phyloP scores from a whole-genome alignment of 1,140 invertebrate genomes.

The Ips typographus region DNA sequence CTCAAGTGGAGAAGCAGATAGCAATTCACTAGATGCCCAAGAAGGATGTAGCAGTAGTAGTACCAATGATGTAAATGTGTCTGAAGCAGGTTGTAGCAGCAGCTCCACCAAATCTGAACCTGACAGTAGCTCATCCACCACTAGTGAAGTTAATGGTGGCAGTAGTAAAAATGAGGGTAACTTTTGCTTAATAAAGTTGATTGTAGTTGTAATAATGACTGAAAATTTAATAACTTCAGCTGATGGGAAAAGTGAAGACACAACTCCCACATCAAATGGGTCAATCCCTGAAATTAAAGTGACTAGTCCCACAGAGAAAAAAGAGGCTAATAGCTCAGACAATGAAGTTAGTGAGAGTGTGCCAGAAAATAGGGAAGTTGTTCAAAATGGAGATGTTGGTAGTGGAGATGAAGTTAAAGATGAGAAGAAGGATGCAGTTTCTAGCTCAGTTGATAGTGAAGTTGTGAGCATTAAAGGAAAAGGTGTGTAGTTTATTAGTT shows the following conservation, averaged over 20 bases:
- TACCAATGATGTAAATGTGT: background rate
- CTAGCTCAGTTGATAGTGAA: conserved; percentile 22
- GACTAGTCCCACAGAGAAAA: conserved; percentile 28
- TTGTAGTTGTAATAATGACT: no score
- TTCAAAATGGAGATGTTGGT: conserved; percentile 1
- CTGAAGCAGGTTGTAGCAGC: conserved; percentile 11
- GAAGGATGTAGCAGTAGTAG: conserved; percentile 9
- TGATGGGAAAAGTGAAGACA: background rate
- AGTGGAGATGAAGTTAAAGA: background rate
- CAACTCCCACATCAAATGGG: conserved; percentile 31
- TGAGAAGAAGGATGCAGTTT: conserved; percentile 19
- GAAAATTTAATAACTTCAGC: no score
- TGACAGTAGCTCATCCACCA: conserved; percentile 6
- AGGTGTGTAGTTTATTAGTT: background rate
- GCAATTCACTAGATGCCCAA: conserved; percentile 1
- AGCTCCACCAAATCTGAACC: conserved; percentile 1
- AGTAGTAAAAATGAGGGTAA: conserved; percentile 2
- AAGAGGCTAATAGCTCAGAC: conserved; percentile 24
- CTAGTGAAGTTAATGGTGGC: conserved; percentile 8
- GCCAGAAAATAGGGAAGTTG: background rate
- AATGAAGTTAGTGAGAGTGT: conserved; percentile 13
- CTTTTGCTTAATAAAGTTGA: no score
- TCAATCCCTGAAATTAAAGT: conserved; percentile 31
- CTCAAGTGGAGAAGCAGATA: conserved; percentile 12
- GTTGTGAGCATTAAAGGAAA: conserved; percentile 11